These are phyloP conservation scores for Tenthredo amoena DNA, from an alignment of 2,888 invertebrate genomes.

Conservation along the genomic window DNA sequence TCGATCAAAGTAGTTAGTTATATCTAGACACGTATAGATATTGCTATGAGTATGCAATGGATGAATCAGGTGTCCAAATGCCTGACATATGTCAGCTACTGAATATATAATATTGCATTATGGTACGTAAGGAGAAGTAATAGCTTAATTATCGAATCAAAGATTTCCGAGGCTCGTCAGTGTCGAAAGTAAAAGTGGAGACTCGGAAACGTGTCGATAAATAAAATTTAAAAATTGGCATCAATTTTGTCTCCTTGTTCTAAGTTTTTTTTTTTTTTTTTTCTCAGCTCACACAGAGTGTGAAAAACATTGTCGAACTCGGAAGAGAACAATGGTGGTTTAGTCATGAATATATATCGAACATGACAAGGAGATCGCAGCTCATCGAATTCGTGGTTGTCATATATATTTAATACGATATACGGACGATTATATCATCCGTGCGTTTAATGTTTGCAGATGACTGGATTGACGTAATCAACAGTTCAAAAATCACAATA, in stretches of 20 bases:
- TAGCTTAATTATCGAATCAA: constrained; percentile 10
- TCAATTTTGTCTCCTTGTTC: neutral
- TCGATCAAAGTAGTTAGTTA: neutral
- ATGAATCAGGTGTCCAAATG: constrained; percentile 17
- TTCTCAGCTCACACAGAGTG: neutral
- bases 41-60: neutral
- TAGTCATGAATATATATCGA: neutral
- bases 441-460: constrained; percentile 61
- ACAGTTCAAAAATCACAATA: neutral
- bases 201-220: neutral
- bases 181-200: neutral
- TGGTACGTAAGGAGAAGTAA: neutral
- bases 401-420: neutral
- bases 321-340: neutral
- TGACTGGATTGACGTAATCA: constrained; percentile 63
- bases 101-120: constrained; percentile 7
- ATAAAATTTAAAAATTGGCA: neutral
- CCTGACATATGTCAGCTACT: constrained; percentile 41
- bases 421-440: constrained; percentile 60
- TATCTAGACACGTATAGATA: neutral
- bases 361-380: neutral
- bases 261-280: neutral
- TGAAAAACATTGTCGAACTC: neutral
- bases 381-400: neutral
- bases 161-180: neutral